Conservation (phyloP, 2,113 vertebrate genomes). For the Camelus bactrianus region DNA sequence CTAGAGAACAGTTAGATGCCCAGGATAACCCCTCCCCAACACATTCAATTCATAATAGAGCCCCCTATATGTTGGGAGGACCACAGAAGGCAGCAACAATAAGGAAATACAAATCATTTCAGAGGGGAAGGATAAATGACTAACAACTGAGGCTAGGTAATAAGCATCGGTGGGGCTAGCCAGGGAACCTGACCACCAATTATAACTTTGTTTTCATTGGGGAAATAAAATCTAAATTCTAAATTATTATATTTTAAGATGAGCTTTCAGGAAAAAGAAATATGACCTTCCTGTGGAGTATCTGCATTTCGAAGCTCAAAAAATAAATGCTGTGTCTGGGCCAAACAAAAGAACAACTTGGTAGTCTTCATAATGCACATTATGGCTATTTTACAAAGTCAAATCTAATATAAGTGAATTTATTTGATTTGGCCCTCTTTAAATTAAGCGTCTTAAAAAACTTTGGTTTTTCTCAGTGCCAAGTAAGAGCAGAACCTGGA, state of each 20-base stretch:
- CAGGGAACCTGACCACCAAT: not conserved
- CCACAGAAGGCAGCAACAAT: not conserved
- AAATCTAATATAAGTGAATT: not conserved
- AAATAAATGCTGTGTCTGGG: not conserved
- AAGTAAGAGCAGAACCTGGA: not conserved
- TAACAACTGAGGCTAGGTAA: not conserved
- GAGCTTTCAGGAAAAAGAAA: slow-evolving; percentile 9
- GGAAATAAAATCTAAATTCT: slow-evolving; percentile 38
- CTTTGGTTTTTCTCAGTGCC: not conserved
- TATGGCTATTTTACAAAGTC: not conserved
- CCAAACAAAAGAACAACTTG: not conserved
- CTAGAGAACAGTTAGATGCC: not conserved
- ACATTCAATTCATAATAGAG: not conserved
- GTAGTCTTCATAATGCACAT: not conserved
- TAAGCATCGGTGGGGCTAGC: not conserved
- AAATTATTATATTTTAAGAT: slow-evolving; percentile 38
- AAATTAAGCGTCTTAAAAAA: slow-evolving; percentile 24
- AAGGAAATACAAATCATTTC: not conserved
- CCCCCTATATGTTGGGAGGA: not conserved
- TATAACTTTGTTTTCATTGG: slow-evolving; percentile 10
- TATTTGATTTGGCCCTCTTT: slow-evolving; percentile 45
- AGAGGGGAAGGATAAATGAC: not conserved
- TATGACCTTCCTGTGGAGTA: not conserved
- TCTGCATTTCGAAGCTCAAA: slow-evolving; percentile 49
- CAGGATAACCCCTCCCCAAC: not conserved